Percentiles rank a stretch among this genome's conserved stretches.
Conservation (phyloP, 2,113 vertebrate genomes). For the Mandrillus leucophaeus region DNA sequence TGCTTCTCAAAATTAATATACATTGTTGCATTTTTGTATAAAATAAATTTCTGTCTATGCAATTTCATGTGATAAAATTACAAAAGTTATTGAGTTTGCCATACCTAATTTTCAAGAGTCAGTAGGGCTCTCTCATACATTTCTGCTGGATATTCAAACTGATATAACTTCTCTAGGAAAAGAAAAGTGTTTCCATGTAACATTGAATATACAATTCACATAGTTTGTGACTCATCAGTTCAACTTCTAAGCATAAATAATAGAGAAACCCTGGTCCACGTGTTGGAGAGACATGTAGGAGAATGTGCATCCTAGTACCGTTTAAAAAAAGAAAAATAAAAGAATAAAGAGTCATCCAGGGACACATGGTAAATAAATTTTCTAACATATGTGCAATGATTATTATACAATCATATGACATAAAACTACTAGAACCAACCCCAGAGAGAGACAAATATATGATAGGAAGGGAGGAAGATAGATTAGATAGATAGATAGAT, state of each 20-base stretch:
- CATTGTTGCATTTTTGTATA: not conserved
- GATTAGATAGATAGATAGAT: too few relatives aligned
- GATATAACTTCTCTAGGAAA: not conserved
- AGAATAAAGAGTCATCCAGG: not conserved
- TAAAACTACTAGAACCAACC: not conserved
- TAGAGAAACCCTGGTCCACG: not conserved
- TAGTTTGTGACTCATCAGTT: not conserved
- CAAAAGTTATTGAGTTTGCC: not conserved
- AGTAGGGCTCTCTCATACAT: not conserved
- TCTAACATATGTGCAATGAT: not conserved
- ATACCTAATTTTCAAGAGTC: not conserved
- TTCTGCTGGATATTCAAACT: not conserved
- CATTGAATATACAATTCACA: not conserved
- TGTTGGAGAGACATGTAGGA: not conserved
- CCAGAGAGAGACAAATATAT: not conserved
- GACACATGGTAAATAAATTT: not conserved
- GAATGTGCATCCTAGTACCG: not conserved
- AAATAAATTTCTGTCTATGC: not conserved
- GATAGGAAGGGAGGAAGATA: not conserved
- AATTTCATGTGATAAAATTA: not conserved
- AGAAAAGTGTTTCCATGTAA: not conserved
- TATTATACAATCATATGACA: not conserved
- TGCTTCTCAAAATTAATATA: not conserved
- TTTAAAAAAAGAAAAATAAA: not conserved
- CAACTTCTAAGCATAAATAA: not conserved